Conservation (phyloP, 1,140 invertebrate genomes). For the Dermatophagoides farinae region DNA sequence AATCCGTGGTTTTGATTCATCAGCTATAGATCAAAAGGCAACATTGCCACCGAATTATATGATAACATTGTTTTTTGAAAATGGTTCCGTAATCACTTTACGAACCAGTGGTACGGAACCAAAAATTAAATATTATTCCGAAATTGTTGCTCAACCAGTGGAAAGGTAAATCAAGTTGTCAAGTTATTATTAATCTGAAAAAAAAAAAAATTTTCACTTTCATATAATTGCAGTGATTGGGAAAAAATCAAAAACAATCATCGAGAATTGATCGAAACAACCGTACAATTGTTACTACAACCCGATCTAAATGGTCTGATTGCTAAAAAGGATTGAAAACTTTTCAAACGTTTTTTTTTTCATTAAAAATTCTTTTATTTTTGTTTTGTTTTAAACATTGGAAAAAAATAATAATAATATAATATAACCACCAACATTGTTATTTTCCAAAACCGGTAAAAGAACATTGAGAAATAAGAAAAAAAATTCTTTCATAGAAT, state of each 20-base stretch:
- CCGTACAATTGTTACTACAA: slow-evolving; percentile 57
- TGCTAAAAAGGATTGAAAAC: slow-evolving; percentile 23
- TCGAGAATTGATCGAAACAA: slow-evolving; percentile 49
- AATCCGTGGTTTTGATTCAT: slow-evolving; percentile 65
- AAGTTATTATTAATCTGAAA: not conserved
- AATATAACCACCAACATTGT: too few relatives aligned
- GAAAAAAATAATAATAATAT: not conserved
- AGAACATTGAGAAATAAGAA: not conserved
- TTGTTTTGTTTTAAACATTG: not conserved
- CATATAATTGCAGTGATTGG: slow-evolving; percentile 50
- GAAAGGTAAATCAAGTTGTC: slow-evolving; percentile 32
- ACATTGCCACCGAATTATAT: slow-evolving; percentile 60
- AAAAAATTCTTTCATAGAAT: not conserved
- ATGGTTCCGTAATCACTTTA: slow-evolving; percentile 64
- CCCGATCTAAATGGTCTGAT: slow-evolving; percentile 50
- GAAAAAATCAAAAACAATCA: slow-evolving; percentile 38
- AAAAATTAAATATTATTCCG: slow-evolving; percentile 93
- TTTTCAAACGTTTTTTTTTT: too few relatives aligned
- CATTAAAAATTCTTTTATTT: not conserved
- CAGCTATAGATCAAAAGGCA: slow-evolving; percentile 46
- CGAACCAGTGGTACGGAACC: slow-evolving; percentile 96
- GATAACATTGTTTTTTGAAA: slow-evolving; percentile 84
- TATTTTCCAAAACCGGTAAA: not conserved
- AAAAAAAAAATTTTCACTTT: slow-evolving; percentile 20
- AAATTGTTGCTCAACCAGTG: slow-evolving; percentile 48